phyloP scores from a whole-genome alignment of 2,113 vertebrate genomes.

The Maccullochella peelii region DNA sequence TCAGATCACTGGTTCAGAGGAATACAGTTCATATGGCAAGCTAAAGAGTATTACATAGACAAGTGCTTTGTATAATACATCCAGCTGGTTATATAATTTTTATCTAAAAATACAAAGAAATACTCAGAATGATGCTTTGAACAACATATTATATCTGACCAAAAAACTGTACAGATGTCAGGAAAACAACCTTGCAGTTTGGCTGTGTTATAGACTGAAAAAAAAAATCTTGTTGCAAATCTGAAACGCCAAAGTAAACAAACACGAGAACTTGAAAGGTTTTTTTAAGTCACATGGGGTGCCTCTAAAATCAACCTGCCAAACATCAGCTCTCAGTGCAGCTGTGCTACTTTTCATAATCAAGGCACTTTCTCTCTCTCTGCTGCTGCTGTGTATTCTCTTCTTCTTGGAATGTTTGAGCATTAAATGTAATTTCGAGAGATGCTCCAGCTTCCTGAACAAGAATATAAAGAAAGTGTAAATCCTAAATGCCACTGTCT shows the following conservation, averaged over 20 bases:
- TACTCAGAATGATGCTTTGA: not conserved
- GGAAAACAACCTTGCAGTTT: not conserved
- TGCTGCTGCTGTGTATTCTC: not conserved
- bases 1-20: not conserved
- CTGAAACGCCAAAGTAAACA: not conserved
- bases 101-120: not conserved
- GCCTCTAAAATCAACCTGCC: slow-evolving; percentile 34
- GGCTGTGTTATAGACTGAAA: not conserved
- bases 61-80: not conserved
- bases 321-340: slow-evolving; percentile 39
- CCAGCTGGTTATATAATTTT: not conserved
- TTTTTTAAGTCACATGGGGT: not conserved
- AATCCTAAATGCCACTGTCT: not conserved
- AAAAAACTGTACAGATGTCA: not conserved
- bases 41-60: not conserved
- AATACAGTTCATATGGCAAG: not conserved
- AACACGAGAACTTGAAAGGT: not conserved
- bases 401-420: not conserved
- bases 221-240: not conserved
- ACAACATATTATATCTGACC: not conserved
- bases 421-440: not conserved
- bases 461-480: not conserved
- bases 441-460: not conserved
- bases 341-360: slow-evolving; percentile 37
- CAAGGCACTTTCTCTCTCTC: not conserved